Conservation (phyloP, 2,888 invertebrate species). For the Nineta flava region DNA sequence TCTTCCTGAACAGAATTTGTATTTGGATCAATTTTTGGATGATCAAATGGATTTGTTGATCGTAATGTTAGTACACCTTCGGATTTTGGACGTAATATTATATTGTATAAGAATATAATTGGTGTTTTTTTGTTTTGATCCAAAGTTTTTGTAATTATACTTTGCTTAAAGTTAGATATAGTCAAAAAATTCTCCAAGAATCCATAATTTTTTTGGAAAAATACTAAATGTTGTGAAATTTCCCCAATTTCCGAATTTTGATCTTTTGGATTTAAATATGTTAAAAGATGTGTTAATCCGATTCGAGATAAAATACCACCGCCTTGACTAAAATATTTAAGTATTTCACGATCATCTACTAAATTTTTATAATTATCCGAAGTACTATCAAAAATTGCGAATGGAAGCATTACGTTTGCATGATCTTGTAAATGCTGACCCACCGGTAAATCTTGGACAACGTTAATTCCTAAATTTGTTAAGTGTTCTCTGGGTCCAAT, state of each 20-base stretch:
- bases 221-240: neutral
- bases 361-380: conserved; percentile 54
- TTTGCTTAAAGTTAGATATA: no score
- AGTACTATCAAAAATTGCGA: conserved; percentile 43
- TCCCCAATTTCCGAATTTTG: conserved; percentile 47
- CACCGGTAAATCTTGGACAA: conserved; percentile 59
- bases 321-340: conserved; percentile 68
- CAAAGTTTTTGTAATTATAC: no score
- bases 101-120: conserved; percentile 69
- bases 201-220: neutral
- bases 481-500: conserved; percentile 68
- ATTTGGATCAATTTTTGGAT: conserved; percentile 59
- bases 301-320: conserved; percentile 67
- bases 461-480: conserved; percentile 51
- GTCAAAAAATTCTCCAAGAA: no score
- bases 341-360: conserved; percentile 11
- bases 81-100: conserved; percentile 54
- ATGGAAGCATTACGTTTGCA: conserved; percentile 69
- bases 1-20: conserved; percentile 49
- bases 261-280: conserved; percentile 75
- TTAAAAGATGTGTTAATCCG: conserved; percentile 62
- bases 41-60: conserved; percentile 49
- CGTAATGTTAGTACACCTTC: conserved; percentile 47
- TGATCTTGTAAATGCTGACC: conserved; percentile 80
- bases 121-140: conserved; percentile 63